Evolutionary conservation across 1,140 invertebrate species (phyloP), one percentile per base, ranked within the genome.

Genomic region (Drosophila cardini): DNA sequence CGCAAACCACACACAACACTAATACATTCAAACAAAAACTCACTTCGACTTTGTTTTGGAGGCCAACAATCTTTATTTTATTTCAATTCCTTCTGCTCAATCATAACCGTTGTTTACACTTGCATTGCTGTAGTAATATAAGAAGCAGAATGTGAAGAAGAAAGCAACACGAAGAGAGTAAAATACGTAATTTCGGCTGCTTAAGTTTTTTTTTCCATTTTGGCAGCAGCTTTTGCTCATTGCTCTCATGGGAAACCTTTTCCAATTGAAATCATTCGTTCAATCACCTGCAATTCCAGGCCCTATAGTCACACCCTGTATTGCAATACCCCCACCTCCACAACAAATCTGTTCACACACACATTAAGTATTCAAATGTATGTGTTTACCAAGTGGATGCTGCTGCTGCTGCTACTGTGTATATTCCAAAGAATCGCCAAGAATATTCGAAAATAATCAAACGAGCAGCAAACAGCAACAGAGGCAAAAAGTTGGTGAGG

Each of bases 341-440:
- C 52, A 64, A 69, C 58, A 74, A 77, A 74, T 74, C 58, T 64
- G 26, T 60, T 64, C 64, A 52, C 71, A 64, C 46, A 63, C 64
- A 70, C 63, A 73, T 57, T 53, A 52, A 69, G 16, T 53, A 26
- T 69, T 32, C 2, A 43, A 11, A 13, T 53, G 40, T 52, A 46
- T 36, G 34, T 56, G 13, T 62, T 56, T 55, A 76, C 60, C 46
- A 80, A 71, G 65, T 57, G 56, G 43, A 52, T 72, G 70, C 72
- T 26, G 21, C 21, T 71, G 65, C 52, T 48, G 36, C 58, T 72
- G 70, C 72, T 72, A 62, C 72, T 71, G 56, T 82, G 83, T 87
- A 67, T 86, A 76, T 86, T 86, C 84, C 83, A 87, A 83, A 87
- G 79, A 80, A 80, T 57, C 56, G 60, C 52, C 34, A 69, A 69